Evolutionary conservation across 2,888 invertebrate species (phyloP).

Genomic region (Aleiodes testaceus): DNA sequence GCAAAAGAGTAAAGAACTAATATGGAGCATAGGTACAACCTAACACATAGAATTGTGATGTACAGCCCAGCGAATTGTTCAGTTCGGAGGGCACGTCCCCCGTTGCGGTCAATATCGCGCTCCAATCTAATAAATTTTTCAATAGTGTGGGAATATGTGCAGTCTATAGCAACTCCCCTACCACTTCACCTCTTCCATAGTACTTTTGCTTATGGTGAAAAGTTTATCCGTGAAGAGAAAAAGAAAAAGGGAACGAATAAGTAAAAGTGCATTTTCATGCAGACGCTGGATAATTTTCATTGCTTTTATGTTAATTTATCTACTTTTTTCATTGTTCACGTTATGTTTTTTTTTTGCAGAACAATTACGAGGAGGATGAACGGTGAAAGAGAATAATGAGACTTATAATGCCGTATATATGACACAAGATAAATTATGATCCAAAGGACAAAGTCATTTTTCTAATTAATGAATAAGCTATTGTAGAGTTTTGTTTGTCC

Average conservation of each 20-base stretch:
- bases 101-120: slow-evolving; percentile 70
- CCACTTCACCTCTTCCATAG: neutral
- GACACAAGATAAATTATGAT: neutral
- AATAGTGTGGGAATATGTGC: slow-evolving; percentile 66
- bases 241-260: slow-evolving; percentile 7
- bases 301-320: neutral
- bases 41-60: slow-evolving; percentile 13
- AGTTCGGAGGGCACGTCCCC: slow-evolving; percentile 61
- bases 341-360: too few species aligned
- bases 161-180: slow-evolving; percentile 46
- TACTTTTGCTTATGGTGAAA: neutral
- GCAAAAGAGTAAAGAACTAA: neutral
- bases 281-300: neutral
- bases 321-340: too few species aligned
- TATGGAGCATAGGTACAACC: slow-evolving; percentile 6
- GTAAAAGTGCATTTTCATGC: slow-evolving; percentile 11
- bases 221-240: slow-evolving; percentile 8
- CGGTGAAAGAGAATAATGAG: too few species aligned
- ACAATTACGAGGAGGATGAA: too few species aligned
- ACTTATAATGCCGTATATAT: too few species aligned
- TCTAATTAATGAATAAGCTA: neutral
- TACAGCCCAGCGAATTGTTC: slow-evolving; percentile 59
- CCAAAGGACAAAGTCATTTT: neutral
- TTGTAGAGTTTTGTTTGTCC: neutral
- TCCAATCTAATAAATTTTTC: slow-evolving; percentile 66